phyloP scores from a whole-genome alignment of 2,113 vertebrate species.

The Equus przewalskii region DNA sequence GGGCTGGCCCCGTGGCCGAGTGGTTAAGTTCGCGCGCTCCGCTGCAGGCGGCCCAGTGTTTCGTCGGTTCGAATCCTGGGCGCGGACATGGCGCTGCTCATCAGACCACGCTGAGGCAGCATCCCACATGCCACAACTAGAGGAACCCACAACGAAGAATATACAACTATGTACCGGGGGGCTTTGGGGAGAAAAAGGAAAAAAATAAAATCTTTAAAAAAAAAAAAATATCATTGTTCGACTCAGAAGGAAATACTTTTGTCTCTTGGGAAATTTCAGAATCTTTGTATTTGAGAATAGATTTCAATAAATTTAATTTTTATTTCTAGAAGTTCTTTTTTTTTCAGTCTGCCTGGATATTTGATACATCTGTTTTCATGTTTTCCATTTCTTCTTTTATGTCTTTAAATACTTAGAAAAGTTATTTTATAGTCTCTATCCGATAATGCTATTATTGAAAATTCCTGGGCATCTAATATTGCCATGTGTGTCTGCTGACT shows the following conservation, averaged over 20 bases:
- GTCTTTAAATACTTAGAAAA: slow-evolving; percentile 5
- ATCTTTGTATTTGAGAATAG: slow-evolving; percentile 43
- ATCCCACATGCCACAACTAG: too few relatives aligned
- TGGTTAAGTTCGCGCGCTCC: too few relatives aligned
- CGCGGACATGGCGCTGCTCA: too few relatives aligned
- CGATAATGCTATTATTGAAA: neutral
- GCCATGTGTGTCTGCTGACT: neutral
- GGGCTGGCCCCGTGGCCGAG: too few relatives aligned
- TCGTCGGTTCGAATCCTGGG: too few relatives aligned
- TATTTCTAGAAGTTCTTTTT: slow-evolving; percentile 14
- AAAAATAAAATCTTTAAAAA: too few relatives aligned
- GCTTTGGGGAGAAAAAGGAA: too few relatives aligned
- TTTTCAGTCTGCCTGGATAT: neutral
- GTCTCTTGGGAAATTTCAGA: slow-evolving; percentile 14
- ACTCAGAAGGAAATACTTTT: neutral
- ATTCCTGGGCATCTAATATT: slow-evolving; percentile 6
- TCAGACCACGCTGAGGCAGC: too few relatives aligned
- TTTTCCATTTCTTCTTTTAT: slow-evolving; percentile 10
- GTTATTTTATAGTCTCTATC: neutral
- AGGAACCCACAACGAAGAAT: too few relatives aligned
- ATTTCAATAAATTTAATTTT: slow-evolving; percentile 31
- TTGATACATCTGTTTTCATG: neutral
- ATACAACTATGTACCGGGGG: too few relatives aligned
- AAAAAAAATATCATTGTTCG: neutral
- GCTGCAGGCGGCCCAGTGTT: too few relatives aligned